These are phyloP conservation scores for Hecatera dysodea DNA, from an alignment of 2,888 invertebrate species.

Conservation along the genomic window DNA sequence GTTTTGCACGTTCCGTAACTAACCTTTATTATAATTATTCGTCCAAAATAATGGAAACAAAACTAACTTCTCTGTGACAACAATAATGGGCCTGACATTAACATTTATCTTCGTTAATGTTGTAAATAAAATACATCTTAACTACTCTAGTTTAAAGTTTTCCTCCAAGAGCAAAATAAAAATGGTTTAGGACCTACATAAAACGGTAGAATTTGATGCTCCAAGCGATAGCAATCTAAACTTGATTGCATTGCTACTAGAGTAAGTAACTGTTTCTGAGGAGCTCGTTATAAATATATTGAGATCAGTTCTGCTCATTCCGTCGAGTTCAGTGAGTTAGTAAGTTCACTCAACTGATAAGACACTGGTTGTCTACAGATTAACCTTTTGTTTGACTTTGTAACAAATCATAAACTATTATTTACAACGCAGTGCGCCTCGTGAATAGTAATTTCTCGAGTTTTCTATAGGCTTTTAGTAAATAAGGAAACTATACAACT, in stretches of 20 bases:
- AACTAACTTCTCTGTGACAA: neutral
- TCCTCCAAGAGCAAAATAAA: no score
- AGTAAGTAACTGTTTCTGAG: neutral
- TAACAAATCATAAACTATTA: neutral
- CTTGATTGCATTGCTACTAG: neutral
- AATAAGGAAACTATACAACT: neutral
- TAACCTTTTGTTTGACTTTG: neutral
- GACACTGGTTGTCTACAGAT: neutral
- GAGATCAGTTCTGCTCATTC: neutral
- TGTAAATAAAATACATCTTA: no score
- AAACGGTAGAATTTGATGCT: neutral
- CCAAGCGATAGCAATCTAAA: neutral
- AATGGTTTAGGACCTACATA: no score
- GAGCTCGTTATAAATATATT: constrained; percentile 8
- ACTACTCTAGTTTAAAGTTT: no score
- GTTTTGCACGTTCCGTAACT: neutral
- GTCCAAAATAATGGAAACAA: neutral
- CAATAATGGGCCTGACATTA: neutral
- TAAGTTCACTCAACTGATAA: constrained; percentile 2
- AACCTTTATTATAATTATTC: neutral
- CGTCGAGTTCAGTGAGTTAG: neutral
- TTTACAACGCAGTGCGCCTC: no score
- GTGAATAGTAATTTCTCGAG: no score
- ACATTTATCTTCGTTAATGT: no score
- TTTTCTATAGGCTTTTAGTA: neutral